A percentile compares a stretch with the other conserved stretches of the same genome.
These are phyloP conservation scores for Hipparchia semele DNA, from an alignment of 2,888 invertebrate genomes.

Conservation along the genomic window DNA sequence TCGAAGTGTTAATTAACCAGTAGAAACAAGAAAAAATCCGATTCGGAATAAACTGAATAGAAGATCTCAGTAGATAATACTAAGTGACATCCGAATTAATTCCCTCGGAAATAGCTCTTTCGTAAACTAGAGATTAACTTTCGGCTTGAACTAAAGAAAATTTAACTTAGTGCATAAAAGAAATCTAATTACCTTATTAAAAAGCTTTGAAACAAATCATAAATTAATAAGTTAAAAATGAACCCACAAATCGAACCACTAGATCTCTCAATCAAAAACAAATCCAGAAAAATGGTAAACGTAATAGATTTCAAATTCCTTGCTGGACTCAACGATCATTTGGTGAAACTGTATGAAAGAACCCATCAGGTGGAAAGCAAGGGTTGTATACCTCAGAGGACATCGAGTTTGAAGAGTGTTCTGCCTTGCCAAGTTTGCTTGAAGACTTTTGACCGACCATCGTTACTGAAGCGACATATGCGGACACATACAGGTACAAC, in stretches of 20 bases:
- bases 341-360: conserved; percentile 71
- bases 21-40: too few species aligned
- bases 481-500: conserved; percentile 85
- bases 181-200: too few species aligned
- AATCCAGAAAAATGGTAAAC: conserved; percentile 54
- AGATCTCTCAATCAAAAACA: conserved; percentile 64
- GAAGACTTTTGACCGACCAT: conserved; percentile 87
- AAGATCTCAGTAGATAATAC: too few species aligned
- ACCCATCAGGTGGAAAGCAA: conserved; percentile 49
- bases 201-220: conserved; percentile 13
- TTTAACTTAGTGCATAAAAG: too few species aligned
- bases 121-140: too few species aligned
- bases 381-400: conserved; percentile 48
- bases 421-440: conserved; percentile 85
- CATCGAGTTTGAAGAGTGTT: conserved; percentile 58
- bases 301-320: conserved; percentile 71
- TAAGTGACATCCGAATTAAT: too few species aligned
- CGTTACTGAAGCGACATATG: conserved; percentile 86
- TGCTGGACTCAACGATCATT: conserved; percentile 67
- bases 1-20: too few species aligned
- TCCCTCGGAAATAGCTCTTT: too few species aligned
- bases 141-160: too few species aligned
- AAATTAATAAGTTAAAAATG: conserved; percentile 45
- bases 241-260: conserved; percentile 71
- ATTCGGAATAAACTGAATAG: too few species aligned